Percentiles rank a stretch among this genome's conserved stretches.
These are phyloP conservation scores for Pachyrhynchus sulphureomaculatus DNA, from an alignment of 1,140 invertebrate genomes.

Conservation along the genomic window DNA sequence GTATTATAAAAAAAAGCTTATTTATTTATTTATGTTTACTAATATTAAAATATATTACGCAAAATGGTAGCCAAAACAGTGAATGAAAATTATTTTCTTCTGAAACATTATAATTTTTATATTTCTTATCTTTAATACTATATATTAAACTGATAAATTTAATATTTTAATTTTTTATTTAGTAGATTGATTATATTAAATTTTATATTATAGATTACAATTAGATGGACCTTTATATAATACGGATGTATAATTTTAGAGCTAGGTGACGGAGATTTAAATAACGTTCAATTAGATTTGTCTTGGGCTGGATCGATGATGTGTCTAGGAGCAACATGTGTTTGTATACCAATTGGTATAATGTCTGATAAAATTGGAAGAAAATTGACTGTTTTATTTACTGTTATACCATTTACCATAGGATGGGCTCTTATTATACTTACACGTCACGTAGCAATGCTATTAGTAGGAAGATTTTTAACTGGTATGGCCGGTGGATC, in stretches of 20 bases:
- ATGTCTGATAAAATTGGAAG: slow-evolving; percentile 69
- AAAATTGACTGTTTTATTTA: slow-evolving; percentile 64
- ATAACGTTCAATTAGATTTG: slow-evolving; percentile 41
- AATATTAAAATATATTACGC: too few species aligned
- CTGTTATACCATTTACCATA: slow-evolving; percentile 64
- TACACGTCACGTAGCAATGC: slow-evolving; percentile 59
- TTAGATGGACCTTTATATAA: too few species aligned
- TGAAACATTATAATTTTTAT: too few species aligned
- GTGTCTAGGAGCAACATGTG: slow-evolving; percentile 62
- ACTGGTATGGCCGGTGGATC: slow-evolving; percentile 65
- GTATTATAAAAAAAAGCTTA: too few species aligned
- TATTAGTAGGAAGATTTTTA: slow-evolving; percentile 68
- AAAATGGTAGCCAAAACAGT: too few species aligned
- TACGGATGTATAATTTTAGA: slow-evolving; percentile 40
- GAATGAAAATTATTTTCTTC: too few species aligned
- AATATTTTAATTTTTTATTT: too few species aligned
- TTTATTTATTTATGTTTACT: too few species aligned
- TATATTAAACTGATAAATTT: too few species aligned
- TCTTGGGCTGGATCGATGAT: slow-evolving; percentile 56
- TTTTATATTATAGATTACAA: too few species aligned
- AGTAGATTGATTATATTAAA: too few species aligned
- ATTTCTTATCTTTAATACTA: too few species aligned
- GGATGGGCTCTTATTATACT: slow-evolving; percentile 70
- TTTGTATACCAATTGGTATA: slow-evolving; percentile 61
- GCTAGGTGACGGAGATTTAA: slow-evolving; percentile 44